phyloP scores from a whole-genome alignment of 2,888 invertebrate species.

The Branchipolynoe longqiensis region DNA sequence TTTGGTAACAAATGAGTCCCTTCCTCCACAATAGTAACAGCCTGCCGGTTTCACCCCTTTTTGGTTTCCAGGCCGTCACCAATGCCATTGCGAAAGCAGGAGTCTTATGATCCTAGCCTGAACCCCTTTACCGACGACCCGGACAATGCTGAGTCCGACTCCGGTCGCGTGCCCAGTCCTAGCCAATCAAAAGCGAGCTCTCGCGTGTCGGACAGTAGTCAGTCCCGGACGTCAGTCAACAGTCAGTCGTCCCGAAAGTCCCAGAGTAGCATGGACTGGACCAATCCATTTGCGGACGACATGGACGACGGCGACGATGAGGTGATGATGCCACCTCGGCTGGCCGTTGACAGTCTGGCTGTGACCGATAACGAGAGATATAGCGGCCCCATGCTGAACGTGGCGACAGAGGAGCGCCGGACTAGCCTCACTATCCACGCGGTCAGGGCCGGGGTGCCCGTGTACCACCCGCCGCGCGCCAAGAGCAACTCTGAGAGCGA shows the following conservation, averaged over 20 bases:
- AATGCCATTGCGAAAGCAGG: slow-evolving; percentile 51
- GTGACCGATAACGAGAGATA: too few relatives aligned
- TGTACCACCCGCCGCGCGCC: too few relatives aligned
- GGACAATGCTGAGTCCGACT: slow-evolving; percentile 65
- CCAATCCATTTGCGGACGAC: slow-evolving; percentile 67
- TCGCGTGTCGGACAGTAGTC: slow-evolving; percentile 10
- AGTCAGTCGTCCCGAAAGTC: neutral
- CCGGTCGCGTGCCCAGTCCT: slow-evolving; percentile 50
- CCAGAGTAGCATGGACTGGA: slow-evolving; percentile 3
- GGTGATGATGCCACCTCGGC: neutral
- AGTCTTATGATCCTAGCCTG: slow-evolving; percentile 66
- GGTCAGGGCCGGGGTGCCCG: too few relatives aligned
- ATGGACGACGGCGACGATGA: slow-evolving; percentile 47
- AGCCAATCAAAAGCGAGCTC: slow-evolving; percentile 34
- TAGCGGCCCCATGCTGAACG: too few relatives aligned
- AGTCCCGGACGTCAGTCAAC: neutral
- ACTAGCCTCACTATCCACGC: too few relatives aligned
- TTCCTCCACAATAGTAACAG: too few relatives aligned
- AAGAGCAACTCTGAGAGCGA: neutral
- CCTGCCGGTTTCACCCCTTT: too few relatives aligned
- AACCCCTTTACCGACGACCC: slow-evolving; percentile 80
- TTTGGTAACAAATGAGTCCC: neutral
- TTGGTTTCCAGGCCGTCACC: slow-evolving; percentile 50
- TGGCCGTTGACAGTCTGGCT: too few relatives aligned
- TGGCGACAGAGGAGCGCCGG: too few relatives aligned